phyloP scores from a whole-genome alignment of 2,888 invertebrate genomes.

The Eremobia ochroleuca region DNA sequence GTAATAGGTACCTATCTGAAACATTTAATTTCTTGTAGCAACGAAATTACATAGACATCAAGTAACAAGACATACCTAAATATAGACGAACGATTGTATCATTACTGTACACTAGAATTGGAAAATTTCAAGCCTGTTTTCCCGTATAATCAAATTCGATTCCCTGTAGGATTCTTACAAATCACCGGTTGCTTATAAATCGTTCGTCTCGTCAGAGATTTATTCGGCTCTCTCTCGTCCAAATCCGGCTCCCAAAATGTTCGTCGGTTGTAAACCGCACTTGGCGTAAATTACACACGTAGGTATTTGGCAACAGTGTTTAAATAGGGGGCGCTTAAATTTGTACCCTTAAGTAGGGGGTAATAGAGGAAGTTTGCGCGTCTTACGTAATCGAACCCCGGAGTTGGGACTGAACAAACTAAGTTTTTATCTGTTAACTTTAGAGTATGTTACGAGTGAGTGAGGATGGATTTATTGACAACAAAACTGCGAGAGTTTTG shows the following conservation, averaged over 20 bases:
- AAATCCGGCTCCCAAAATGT: constrained; percentile 69
- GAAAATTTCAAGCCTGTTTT: constrained; percentile 80
- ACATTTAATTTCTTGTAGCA: background rate
- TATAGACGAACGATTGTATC: constrained; percentile 39
- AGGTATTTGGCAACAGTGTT: constrained; percentile 84
- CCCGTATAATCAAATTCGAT: constrained; percentile 79
- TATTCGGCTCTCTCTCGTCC: constrained; percentile 78
- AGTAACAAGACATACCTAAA: constrained; percentile 12
- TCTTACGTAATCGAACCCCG: constrained; percentile 83
- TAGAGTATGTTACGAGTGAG: constrained; percentile 78
- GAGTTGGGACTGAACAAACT: constrained; percentile 78
- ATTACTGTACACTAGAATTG: constrained; percentile 72
- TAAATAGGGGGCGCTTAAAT: constrained; percentile 83
- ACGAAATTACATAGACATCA: background rate
- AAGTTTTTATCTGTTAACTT: constrained; percentile 86
- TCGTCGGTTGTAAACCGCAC: constrained; percentile 80
- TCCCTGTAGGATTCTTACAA: constrained; percentile 84
- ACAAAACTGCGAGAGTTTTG: constrained; percentile 69
- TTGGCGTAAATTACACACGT: constrained; percentile 83
- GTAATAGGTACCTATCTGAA: background rate
- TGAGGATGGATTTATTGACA: constrained; percentile 81
- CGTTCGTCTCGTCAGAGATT: constrained; percentile 83
- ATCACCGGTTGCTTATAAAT: constrained; percentile 88
- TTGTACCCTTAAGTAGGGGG: constrained; percentile 82
- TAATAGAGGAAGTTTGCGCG: constrained; percentile 83